These are phyloP conservation scores for Ennomos fuscantarius DNA, from an alignment of 2,888 invertebrate species.

Conservation along the genomic window DNA sequence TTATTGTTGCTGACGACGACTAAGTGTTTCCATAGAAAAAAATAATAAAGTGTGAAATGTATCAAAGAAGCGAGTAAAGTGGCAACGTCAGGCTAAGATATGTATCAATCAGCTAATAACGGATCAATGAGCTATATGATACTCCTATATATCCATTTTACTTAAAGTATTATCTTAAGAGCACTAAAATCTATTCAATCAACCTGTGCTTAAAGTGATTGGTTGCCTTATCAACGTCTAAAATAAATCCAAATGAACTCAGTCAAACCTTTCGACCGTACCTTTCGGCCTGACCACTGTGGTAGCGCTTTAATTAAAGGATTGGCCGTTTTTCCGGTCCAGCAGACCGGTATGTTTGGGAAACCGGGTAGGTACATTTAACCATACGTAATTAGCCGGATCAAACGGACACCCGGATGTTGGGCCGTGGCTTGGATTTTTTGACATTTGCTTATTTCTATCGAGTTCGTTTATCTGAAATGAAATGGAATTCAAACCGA, in stretches of 20 bases:
- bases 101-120: too few species aligned
- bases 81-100: too few species aligned
- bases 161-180: not conserved
- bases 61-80: too few species aligned
- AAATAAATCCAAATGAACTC: constrained; percentile 19
- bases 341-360: constrained; percentile 18
- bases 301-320: constrained; percentile 64
- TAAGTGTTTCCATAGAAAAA: too few species aligned
- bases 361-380: constrained; percentile 40
- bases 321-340: constrained; percentile 63
- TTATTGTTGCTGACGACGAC: too few species aligned
- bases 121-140: too few species aligned
- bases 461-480: constrained; percentile 2
- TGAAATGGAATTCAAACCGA: constrained; percentile 13
- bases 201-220: not conserved
- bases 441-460: constrained; percentile 43
- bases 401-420: constrained; percentile 63
- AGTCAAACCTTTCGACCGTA: constrained; percentile 13
- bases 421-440: constrained; percentile 55
- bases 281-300: constrained; percentile 57
- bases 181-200: too few species aligned
- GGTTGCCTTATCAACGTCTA: constrained; percentile 30
- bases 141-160: too few species aligned
- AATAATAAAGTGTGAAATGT: too few species aligned
- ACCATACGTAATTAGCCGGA: constrained; percentile 63